Evolutionary conservation across 2,113 vertebrate species (phyloP).

Genomic region (Actenoides hombroni): DNA sequence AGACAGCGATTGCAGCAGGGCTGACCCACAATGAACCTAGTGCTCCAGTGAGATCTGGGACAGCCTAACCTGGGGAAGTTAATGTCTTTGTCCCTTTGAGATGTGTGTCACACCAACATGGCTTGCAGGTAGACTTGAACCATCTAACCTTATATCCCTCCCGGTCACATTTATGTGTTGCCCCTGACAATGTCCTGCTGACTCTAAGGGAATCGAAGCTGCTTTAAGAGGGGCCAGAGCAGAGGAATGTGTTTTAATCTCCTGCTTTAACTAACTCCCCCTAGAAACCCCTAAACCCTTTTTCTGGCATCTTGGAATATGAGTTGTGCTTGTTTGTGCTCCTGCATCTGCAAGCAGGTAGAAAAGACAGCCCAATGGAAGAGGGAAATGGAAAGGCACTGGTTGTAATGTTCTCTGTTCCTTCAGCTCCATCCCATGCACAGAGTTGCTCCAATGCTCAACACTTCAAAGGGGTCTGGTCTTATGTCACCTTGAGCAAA

Average conservation of each 20-base stretch:
- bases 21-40: background rate
- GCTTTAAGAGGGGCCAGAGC: background rate
- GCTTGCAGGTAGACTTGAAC: background rate
- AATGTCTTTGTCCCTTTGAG: rapidly evolving
- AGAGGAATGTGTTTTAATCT: background rate
- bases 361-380: background rate
- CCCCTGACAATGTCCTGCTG: background rate
- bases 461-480: background rate
- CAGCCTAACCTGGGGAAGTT: background rate
- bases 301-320: background rate
- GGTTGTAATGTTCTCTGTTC: background rate
- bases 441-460: background rate
- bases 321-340: rapidly evolving
- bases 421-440: background rate
- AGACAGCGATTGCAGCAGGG: background rate
- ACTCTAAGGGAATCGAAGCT: background rate
- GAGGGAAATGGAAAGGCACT: background rate
- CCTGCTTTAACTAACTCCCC: background rate
- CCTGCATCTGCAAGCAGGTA: rapidly evolving
- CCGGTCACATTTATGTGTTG: rapidly evolving
- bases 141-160: background rate
- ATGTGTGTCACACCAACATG: rapidly evolving
- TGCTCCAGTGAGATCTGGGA: background rate
- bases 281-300: background rate
- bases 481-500: background rate